phyloP scores from a whole-genome alignment of 2,797 vertebrate species.

The Podargus strigoides region DNA sequence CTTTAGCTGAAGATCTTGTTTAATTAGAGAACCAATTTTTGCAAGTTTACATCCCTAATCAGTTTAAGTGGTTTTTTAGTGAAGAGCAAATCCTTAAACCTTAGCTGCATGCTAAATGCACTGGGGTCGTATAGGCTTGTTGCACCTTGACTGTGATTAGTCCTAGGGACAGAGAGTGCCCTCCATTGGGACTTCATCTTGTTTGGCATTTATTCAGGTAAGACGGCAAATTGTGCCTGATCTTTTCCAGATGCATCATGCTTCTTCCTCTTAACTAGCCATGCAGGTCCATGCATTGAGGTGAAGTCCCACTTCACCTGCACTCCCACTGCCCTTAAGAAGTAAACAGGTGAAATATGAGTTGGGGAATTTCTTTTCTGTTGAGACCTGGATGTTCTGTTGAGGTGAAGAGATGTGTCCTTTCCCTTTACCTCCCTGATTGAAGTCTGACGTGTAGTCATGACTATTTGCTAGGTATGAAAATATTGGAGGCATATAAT shows the following conservation, averaged over 20 bases:
- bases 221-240: neutral
- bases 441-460: neutral
- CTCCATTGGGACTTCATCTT: accelerated
- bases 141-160: neutral
- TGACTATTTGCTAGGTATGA: neutral
- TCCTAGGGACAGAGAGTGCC: neutral
- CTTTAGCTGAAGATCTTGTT: neutral
- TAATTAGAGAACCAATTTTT: neutral
- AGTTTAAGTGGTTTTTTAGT: neutral
- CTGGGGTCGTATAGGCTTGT: accelerated
- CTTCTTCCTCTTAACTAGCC: neutral
- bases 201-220: neutral
- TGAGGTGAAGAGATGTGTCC: neutral
- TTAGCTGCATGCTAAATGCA: neutral
- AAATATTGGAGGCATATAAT: neutral
- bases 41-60: neutral
- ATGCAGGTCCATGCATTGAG: neutral
- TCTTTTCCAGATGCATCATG: neutral
- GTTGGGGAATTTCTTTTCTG: neutral
- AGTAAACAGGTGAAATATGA: neutral
- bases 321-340: neutral
- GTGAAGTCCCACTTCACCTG: neutral
- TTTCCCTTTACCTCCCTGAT: neutral
- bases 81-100: neutral
- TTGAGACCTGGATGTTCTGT: neutral